Percentiles rank a stretch among this genome's conserved stretches.
These are phyloP conservation scores for Coremacera marginata DNA, from an alignment of 2,888 invertebrate species.

Conservation along the genomic window DNA sequence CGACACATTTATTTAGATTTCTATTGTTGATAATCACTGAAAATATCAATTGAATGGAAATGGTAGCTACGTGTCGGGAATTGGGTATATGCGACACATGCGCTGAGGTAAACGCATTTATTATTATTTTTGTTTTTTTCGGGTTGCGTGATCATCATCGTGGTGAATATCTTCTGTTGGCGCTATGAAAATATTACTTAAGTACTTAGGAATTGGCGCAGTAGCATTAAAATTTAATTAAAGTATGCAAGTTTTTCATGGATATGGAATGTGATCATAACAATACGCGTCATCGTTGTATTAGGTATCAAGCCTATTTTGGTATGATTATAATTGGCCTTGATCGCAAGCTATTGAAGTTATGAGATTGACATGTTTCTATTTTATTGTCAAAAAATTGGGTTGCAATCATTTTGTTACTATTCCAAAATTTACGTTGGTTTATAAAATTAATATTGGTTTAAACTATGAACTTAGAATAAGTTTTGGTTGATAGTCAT, in stretches of 20 bases:
- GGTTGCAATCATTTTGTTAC: too few relatives aligned
- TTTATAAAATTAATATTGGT: too few relatives aligned
- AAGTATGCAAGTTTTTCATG: background rate
- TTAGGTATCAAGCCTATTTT: too few relatives aligned
- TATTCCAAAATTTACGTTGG: too few relatives aligned
- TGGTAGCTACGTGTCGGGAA: slow-evolving; percentile 28
- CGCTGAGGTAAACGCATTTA: too few relatives aligned
- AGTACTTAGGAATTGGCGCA: background rate
- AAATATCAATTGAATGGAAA: slow-evolving; percentile 50
- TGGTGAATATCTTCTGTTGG: background rate
- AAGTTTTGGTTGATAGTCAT: too few relatives aligned
- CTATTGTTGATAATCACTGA: slow-evolving; percentile 53
- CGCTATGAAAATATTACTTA: background rate
- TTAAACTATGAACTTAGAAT: too few relatives aligned
- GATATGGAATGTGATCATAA: background rate
- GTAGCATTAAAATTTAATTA: background rate
- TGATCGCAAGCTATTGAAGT: too few relatives aligned
- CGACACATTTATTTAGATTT: slow-evolving; percentile 53
- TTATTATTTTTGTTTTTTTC: background rate
- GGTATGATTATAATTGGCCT: too few relatives aligned
- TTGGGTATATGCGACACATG: background rate
- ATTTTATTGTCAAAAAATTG: too few relatives aligned
- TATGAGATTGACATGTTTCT: too few relatives aligned
- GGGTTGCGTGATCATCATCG: background rate
- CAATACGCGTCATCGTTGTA: too few relatives aligned